Evolutionary conservation across 2,797 vertebrate species (phyloP).

Genomic region (Karalla daura): DNA sequence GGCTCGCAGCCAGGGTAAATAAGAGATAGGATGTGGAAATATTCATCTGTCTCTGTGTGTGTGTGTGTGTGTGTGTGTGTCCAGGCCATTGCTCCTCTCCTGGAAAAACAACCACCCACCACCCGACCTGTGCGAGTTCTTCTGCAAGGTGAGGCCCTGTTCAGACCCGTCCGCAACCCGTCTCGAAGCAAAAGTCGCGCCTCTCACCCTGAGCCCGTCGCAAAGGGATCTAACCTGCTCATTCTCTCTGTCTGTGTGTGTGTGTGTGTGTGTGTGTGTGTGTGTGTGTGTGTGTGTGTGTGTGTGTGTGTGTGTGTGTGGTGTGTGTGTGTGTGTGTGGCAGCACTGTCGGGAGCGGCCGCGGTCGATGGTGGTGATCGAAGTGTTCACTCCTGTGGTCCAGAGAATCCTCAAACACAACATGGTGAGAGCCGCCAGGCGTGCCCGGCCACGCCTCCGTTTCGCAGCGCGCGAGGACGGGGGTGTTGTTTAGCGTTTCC

Average conservation of each 20-base stretch:
- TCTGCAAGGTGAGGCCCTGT: conserved; percentile 95
- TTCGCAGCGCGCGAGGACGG: neutral
- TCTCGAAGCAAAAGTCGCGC: no score
- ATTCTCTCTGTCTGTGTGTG: no score
- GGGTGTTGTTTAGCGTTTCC: neutral
- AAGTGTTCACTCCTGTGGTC: conserved; percentile 98
- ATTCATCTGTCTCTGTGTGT: conserved; percentile 46
- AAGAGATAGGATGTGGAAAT: conserved; percentile 41
- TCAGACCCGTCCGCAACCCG: no score
- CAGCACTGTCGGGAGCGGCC: conserved; percentile 99
- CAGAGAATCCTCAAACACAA: conserved; percentile 99
- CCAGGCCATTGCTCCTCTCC: conserved; percentile 96
- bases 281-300: no score
- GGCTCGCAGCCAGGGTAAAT: conserved; percentile 32
- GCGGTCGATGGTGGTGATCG: conserved; percentile 98
- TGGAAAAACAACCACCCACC: conserved; percentile 99
- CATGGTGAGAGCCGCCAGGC: conserved; percentile 91
- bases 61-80: conserved; percentile 46
- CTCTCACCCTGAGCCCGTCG: no score
- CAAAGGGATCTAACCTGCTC: no score
- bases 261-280: no score
- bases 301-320: no score
- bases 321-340: conserved; percentile 17
- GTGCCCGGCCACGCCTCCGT: no score
- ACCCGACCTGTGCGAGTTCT: conserved; percentile 99